phyloP scores from a whole-genome alignment of 2,113 vertebrate genomes.

The Herpailurus yagouaroundi region DNA sequence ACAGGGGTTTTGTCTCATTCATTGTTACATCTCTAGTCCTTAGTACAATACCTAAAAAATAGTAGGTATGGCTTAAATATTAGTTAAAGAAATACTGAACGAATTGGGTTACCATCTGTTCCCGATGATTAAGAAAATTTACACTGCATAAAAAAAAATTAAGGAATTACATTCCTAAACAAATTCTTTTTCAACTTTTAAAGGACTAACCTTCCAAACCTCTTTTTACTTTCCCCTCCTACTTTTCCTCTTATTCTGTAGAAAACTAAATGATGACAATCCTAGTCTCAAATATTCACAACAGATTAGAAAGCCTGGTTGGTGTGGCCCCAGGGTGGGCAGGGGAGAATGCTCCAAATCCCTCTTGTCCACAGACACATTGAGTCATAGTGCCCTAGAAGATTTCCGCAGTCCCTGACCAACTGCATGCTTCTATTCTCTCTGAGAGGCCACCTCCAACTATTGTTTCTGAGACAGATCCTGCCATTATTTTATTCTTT shows the following conservation, averaged over 20 bases:
- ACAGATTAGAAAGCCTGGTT: not conserved
- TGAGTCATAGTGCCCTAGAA: not conserved
- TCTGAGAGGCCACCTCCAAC: not conserved
- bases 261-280: not conserved
- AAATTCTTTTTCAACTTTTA: not conserved
- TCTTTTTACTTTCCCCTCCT: not conserved
- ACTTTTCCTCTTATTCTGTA: conserved; percentile 10
- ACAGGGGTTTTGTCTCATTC: not conserved
- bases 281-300: not conserved
- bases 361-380: not conserved
- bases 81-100: not conserved
- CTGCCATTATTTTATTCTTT: not conserved
- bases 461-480: not conserved
- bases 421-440: not conserved
- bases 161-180: not conserved
- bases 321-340: not conserved
- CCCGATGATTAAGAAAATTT: conserved; percentile 9
- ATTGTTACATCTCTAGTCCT: not conserved
- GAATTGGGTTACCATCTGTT: not conserved
- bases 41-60: not conserved
- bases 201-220: not conserved
- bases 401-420: not conserved
- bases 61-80: not conserved
- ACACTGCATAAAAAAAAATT: conserved; percentile 9
- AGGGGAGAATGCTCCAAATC: not conserved